Evolutionary conservation across 2,113 vertebrate genomes (phyloP), one percentile per base, ranked within the genome.

Genomic region (Picathartes gymnocephalus): DNA sequence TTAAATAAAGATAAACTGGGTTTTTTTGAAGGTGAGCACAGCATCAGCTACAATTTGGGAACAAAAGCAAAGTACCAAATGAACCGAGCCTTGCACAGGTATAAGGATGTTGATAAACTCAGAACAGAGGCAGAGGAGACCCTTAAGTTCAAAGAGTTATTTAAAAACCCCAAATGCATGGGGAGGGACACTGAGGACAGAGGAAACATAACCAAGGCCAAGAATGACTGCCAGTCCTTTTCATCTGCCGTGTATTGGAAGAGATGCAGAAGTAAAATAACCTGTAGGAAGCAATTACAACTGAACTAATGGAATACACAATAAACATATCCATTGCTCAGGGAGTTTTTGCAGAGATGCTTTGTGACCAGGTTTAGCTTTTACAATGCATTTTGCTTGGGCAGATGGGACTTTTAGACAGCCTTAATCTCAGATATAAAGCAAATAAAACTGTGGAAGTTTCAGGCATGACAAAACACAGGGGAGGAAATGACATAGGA

Each of bases 81-180:
- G 25, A 30, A 15, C 18, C 1, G 0, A 56, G 15, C 6, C 58
- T 83, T 35, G 6, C 0, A 2, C 15, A 54, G 21, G 22, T 4
- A 7, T 40, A n/a, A 18, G 2, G 28, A 39, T 51, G 6, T 27
- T 60, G 23, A 79, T 17, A 91, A 86, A 72, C 9, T 2, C 48
- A 56, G 33, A 64, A 5, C 8, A 76, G 76, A 54, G 11, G 35
- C 0, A 5, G 27, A 71, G 12, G 31, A 4, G 33, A 27, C 13
- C 9, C 4, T n/a, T 50, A 47, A 62, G 17, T 35, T 31, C 39
- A 74, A 8, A 13, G 13, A 79, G 48, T 39, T 33, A 18, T 30
- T 21, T 31, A 33, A 47, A 77, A 56, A 13, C 2, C 13, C 9
- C 15, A 66, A 61, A 44, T 1, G 4, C 1, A 11, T 9, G 5